Evolutionary conservation across 1,140 invertebrate species (phyloP).

Genomic region (Magallana gigas): DNA sequence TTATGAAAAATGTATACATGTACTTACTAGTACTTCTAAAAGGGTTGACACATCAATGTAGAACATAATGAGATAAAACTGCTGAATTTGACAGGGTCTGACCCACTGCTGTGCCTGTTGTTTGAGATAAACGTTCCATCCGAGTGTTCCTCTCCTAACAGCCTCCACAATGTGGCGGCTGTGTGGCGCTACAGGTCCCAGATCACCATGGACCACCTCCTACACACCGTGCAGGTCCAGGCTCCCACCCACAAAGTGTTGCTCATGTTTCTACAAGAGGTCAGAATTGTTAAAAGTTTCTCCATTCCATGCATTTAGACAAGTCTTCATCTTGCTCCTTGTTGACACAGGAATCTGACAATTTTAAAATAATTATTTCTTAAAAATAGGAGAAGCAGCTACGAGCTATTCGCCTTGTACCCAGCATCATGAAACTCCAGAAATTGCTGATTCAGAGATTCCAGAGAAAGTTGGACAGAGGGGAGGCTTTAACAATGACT

Average conservation of each 20-base stretch:
- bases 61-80: neutral
- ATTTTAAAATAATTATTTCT: neutral
- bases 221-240: conserved; percentile 48
- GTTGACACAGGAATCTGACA: no score
- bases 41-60: neutral
- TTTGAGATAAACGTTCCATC: conserved; percentile 61
- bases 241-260: conserved; percentile 51
- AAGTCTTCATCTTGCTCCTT: no score
- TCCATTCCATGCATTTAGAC: no score
- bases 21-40: no score
- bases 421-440: conserved; percentile 69
- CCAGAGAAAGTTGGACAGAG: conserved; percentile 64
- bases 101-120: conserved; percentile 58
- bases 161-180: conserved; percentile 43
- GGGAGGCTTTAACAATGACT: conserved; percentile 62
- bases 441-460: conserved; percentile 63
- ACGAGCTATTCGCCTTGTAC: conserved; percentile 66
- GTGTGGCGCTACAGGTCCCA: conserved; percentile 62
- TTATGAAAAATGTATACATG: no score
- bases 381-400: conserved; percentile 65
- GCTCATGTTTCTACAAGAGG: conserved; percentile 60
- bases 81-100: conserved; percentile 50
- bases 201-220: conserved; percentile 59
- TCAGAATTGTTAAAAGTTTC: neutral
- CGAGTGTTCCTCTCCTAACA: neutral